Base-by-base conservation (phyloP, 2,797 vertebrate species). In the Sebastes hubbsi region DNA sequence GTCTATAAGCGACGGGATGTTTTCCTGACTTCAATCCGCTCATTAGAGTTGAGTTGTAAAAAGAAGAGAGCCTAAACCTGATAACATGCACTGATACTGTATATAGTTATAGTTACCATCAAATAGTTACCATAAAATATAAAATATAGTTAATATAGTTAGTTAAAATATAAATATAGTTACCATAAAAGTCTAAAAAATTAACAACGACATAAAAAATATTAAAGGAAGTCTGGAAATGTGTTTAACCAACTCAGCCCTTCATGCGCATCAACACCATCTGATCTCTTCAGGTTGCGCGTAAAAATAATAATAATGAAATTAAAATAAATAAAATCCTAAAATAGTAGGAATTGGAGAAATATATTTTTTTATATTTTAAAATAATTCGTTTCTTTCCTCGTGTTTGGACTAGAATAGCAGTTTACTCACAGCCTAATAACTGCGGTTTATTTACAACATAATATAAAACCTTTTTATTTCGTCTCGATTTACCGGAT, bases 21-120 rank as follows among this genome's bases (percentile, higher is more conserved):
- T 85, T 88, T 78, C 38, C 70, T 89, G 78, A 68, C 38, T 77
- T 77, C 69, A 88, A 79, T 79, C 82, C 54, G 49, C 27, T 72
- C 73, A 14, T 75, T 60, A 74, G 24, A 29, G 72, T 65, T 75
- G 54, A 29, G 68, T 65, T 75, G 54, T 67, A 36, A 72, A 30
- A 72, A 65, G 9, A 30, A 49, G n/a, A 10, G 9, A 10, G 9
- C 7, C 58, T 29, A 32, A 71, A 56, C 38, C 46, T 61, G 64
- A 77, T 16, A 74, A 65, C 59, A 55, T 49, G 36, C 30, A 20
- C 34, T 2, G 24, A 69, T 6, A 14, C 36, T 38, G 36, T 38
- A 14, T 14, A 38, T 38, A 38, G 36, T 38, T 38, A 38, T 6
- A 38, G 36, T 38, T 38, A 38, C 36, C 36, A 14, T 38, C 5